A percentile compares a stretch with the other conserved stretches of the same genome.
Evolutionary conservation across 2,797 vertebrate genomes (phyloP).

Genomic region (Pangasius mekongensis): DNA sequence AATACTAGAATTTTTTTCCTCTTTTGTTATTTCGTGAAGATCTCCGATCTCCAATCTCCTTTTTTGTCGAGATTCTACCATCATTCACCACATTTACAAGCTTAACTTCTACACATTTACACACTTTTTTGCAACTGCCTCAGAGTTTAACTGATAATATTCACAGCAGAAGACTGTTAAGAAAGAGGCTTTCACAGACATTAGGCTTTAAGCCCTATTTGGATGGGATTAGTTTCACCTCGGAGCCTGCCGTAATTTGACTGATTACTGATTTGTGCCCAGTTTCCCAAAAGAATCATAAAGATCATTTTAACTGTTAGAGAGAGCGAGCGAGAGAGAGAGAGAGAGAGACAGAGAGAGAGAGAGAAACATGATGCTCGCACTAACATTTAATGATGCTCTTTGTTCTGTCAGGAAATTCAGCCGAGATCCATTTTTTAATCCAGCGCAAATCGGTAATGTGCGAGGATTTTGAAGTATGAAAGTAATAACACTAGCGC

Average conservation of each 20-base stretch:
- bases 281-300: background rate
- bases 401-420: background rate
- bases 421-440: background rate
- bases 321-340: background rate
- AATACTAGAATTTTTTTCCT: background rate
- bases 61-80: background rate
- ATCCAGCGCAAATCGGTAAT: background rate
- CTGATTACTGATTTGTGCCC: conserved; percentile 3
- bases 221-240: background rate
- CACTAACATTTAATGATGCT: background rate
- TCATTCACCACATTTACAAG: background rate
- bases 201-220: conserved; percentile 1
- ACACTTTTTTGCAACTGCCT: background rate
- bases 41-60: background rate
- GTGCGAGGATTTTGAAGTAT: background rate
- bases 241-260: background rate
- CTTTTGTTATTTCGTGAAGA: background rate
- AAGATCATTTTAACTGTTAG: background rate
- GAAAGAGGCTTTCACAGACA: background rate
- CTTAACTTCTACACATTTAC: background rate
- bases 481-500: background rate
- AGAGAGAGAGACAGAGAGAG: background rate
- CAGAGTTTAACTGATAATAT: conserved; percentile 1
- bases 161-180: background rate
- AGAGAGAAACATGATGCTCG: background rate